Evolutionary conservation across 2,888 invertebrate genomes (phyloP), one percentile per base, ranked within the genome.

Genomic region (Caenorhabditis zanzibari): DNA sequence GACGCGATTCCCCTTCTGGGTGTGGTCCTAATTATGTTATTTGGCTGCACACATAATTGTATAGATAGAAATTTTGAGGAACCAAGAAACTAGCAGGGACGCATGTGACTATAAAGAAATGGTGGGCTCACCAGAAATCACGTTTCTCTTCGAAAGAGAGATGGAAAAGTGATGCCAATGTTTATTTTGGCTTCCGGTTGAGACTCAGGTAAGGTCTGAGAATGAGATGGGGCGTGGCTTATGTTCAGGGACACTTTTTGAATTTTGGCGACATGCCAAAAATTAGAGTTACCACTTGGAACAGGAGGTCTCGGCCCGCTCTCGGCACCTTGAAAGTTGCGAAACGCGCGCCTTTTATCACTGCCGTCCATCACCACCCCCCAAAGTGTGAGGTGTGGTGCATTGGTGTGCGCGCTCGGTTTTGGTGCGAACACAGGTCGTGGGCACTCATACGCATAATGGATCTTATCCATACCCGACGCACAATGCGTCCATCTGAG

Each of bases 171-270:
- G 77, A 63, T 63, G 79, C 32, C 71, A 77, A 71, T 77, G 77
- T 77, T 77, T 79, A 56, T 71, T 79, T 47, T 79, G 63, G 79
- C 64, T 79, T 77, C 71, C 69, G 58, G 61, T 28, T 44, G 32
- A 32, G 47, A 4, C 24, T 12, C 16, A 52, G 35, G 47, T 32
- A 19, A 22, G 54, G 41, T 16, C 47, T 10, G 24, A 14, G 19
- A 22, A 24, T 24, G 41, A 10, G 47, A 19, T n/a, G 26, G 54
- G 14, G 24, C 9, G 14, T 6, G 52, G 22, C 22, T 14, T 1
- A 7, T 32, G 59, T 19, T 47, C 22, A 9, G 35, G 38, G 24
- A n/a, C n/a, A n/a, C 61, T 63, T 28, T 28, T 56, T 56, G 56
- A 24, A 10, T n/a, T n/a, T n/a, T n/a, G n/a, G n/a, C n/a, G n/a